Percentiles rank a stretch among this genome's conserved stretches.
These are phyloP conservation scores for Sinocyclocheilus anophthalmus DNA, from an alignment of 2,113 vertebrate species.

Conservation along the genomic window DNA sequence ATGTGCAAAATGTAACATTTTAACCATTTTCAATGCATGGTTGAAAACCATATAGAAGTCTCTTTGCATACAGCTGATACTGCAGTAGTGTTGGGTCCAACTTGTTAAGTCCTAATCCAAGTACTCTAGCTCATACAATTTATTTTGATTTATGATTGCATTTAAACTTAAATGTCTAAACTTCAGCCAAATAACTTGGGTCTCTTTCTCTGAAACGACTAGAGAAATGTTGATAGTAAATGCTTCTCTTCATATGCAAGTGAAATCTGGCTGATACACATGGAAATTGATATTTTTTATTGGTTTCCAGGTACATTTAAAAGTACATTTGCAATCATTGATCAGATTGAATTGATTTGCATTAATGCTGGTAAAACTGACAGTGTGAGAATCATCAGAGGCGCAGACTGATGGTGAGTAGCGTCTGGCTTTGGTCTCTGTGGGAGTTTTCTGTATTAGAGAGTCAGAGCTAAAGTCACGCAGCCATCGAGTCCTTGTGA, in stretches of 20 bases:
- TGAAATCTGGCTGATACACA: not conserved
- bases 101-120: too few species aligned
- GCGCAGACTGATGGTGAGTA: not conserved
- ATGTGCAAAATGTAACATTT: not conserved
- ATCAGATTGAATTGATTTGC: not conserved
- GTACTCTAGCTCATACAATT: not conserved
- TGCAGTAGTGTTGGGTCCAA: too few species aligned
- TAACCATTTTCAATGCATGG: too few species aligned
- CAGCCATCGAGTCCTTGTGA: constrained; percentile 42
- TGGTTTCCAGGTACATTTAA: not conserved
- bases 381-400: not conserved
- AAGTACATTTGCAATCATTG: not conserved
- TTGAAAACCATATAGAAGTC: not conserved
- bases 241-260: not conserved
- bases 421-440: constrained; percentile 36
- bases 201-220: not conserved
- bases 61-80: too few species aligned
- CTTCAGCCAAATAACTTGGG: not conserved
- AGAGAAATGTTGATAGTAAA: not conserved
- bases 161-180: not conserved
- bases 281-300: not conserved
- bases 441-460: constrained; percentile 58
- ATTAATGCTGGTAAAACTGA: not conserved
- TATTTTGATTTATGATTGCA: not conserved
- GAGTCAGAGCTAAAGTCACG: constrained; percentile 68